Evolutionary conservation across 2,888 invertebrate species (phyloP).

Genomic region (Rotaria socialis): DNA sequence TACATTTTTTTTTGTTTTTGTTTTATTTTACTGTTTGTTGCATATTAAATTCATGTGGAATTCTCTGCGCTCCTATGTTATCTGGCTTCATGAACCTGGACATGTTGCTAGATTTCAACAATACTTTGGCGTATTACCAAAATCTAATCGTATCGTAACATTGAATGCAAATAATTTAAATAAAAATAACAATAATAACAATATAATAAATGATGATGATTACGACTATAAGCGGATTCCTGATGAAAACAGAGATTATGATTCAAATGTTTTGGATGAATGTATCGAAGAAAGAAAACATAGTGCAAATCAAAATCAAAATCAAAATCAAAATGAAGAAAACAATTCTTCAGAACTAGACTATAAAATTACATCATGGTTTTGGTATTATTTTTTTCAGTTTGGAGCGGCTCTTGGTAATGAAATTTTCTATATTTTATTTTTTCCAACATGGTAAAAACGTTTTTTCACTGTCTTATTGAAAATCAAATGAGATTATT

Average conservation of each 20-base stretch:
- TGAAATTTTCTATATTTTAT: conserved; percentile 82
- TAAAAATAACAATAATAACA: conserved; percentile 17
- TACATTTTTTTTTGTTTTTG: not conserved
- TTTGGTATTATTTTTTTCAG: conserved; percentile 78
- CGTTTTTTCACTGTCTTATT: not conserved
- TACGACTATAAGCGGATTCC: not conserved
- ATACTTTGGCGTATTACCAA: not conserved
- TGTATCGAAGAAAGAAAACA: conserved; percentile 14
- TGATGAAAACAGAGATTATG: not conserved
- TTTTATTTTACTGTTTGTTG: not conserved
- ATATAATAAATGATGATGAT: not conserved
- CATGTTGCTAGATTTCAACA: conserved; percentile 3
- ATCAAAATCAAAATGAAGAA: not conserved
- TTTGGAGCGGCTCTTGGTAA: conserved; percentile 82
- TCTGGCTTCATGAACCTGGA: not conserved
- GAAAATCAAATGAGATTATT: no score
- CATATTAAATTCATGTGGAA: not conserved
- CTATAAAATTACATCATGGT: conserved; percentile 54
- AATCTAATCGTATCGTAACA: not conserved
- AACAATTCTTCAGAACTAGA: not conserved
- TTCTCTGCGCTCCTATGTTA: not conserved
- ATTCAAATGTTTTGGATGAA: conserved; percentile 21
- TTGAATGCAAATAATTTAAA: not conserved
- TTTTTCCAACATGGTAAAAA: conserved; percentile 79
- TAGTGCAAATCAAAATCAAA: not conserved